phyloP scores from a whole-genome alignment of 1,140 invertebrate genomes.

The Habropoda laboriosa region DNA sequence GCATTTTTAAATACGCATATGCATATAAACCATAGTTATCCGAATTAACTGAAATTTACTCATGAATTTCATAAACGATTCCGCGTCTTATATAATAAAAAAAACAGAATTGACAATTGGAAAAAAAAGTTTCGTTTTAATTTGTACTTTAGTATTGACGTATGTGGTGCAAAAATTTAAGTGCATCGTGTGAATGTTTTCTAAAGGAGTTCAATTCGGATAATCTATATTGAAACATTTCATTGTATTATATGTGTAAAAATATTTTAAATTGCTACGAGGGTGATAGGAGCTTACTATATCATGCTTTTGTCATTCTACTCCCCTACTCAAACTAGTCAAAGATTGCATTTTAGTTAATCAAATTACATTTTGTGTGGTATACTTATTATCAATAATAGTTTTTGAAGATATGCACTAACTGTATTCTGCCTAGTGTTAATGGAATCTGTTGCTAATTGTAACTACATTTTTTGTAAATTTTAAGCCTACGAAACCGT shows the following conservation, averaged over 20 bases:
- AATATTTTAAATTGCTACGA: conserved; percentile 6
- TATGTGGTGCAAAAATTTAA: neutral
- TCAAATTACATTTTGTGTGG: neutral
- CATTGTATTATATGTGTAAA: conserved; percentile 4
- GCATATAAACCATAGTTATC: conserved; percentile 14
- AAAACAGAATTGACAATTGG: neutral
- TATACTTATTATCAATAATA: neutral
- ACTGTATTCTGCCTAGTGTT: neutral
- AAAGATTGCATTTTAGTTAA: neutral
- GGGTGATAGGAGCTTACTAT: conserved; percentile 1
- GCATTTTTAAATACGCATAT: neutral
- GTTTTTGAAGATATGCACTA: neutral
- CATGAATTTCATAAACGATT: neutral
- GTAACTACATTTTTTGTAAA: neutral
- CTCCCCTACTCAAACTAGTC: conserved; percentile 21
- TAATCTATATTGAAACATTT: conserved; percentile 29
- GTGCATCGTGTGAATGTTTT: neutral
- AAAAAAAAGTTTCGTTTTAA: neutral
- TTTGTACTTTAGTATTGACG: conserved; percentile 1
- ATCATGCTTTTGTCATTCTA: conserved; percentile 34
- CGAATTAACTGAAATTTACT: conserved; percentile 29
- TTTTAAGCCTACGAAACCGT: neutral
- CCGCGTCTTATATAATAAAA: neutral
- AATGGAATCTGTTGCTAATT: neutral
- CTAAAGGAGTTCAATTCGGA: conserved; percentile 16